Evolutionary conservation across 1,140 invertebrate species (phyloP).

Genomic region (Lamellibrachia luymesi): DNA sequence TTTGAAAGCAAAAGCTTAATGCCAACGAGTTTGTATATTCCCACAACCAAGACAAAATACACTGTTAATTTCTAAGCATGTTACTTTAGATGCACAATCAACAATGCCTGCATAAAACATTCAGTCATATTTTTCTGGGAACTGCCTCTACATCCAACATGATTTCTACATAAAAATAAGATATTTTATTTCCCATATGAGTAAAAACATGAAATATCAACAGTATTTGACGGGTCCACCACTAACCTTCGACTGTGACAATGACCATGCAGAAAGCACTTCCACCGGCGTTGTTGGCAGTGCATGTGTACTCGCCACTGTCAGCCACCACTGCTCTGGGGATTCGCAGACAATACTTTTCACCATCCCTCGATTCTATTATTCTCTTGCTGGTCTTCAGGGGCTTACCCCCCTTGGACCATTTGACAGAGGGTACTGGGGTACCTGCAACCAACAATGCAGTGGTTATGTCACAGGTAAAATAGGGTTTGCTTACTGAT

Average conservation of each 20-base stretch:
- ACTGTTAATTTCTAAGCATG: too few species aligned
- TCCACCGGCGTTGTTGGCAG: conserved; percentile 41
- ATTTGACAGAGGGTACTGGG: conserved; percentile 63
- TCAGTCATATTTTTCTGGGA: too few species aligned
- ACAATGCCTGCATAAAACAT: too few species aligned
- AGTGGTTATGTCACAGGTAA: neutral
- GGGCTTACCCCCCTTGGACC: conserved; percentile 60
- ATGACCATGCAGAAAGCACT: conserved; percentile 31
- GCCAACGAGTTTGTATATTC: too few species aligned
- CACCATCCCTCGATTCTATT: conserved; percentile 35
- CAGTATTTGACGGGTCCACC: neutral
- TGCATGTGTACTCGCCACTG: conserved; percentile 46
- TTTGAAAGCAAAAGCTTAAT: too few species aligned
- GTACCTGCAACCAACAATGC: neutral
- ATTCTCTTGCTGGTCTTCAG: conserved; percentile 35
- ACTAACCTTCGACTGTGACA: conserved; percentile 36
- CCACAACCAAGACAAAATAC: too few species aligned
- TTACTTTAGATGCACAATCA: too few species aligned
- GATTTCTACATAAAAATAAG: too few species aligned
- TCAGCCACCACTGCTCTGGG: conserved; percentile 31
- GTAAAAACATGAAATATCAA: too few species aligned
- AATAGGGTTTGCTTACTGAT: too few species aligned
- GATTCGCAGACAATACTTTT: conserved; percentile 38
- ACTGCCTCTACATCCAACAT: too few species aligned
- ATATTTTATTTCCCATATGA: too few species aligned